Percentiles rank a stretch among this genome's conserved stretches.
phyloP scores from a whole-genome alignment of 2,113 vertebrate genomes.

The Sebastes schlegelii region DNA sequence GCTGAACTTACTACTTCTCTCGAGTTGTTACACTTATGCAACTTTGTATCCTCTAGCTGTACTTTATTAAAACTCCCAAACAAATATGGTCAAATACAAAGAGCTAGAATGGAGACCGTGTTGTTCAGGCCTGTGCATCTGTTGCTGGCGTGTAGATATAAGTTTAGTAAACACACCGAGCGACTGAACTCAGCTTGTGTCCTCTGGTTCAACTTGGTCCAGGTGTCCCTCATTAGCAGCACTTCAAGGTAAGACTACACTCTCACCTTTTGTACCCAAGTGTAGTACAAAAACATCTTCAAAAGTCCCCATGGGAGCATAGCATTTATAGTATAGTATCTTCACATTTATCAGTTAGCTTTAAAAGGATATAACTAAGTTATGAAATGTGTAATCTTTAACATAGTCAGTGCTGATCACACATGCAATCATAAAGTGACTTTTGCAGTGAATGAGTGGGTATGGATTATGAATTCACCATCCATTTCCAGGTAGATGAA shows the following conservation, averaged over 20 bases:
- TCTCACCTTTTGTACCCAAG: neutral
- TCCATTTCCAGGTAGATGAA: neutral
- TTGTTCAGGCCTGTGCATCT: slow-evolving; percentile 6
- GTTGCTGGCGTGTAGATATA: neutral
- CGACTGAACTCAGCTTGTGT: slow-evolving; percentile 11
- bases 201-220: neutral
- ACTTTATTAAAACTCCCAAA: neutral
- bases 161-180: neutral
- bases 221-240: slow-evolving; percentile 7
- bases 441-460: neutral
- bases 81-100: slow-evolving; percentile 31
- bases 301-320: neutral
- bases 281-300: no score
- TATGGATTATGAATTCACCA: neutral
- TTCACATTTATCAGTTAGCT: neutral
- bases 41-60: neutral
- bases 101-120: slow-evolving; percentile 9
- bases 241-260: slow-evolving; percentile 31
- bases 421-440: neutral
- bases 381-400: neutral
- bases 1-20: neutral
- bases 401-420: neutral
- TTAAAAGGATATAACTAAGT: neutral
- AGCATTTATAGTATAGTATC: no score
- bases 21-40: neutral